phyloP scores from a whole-genome alignment of 2,888 invertebrate genomes.

The Pyrrhia umbra region DNA sequence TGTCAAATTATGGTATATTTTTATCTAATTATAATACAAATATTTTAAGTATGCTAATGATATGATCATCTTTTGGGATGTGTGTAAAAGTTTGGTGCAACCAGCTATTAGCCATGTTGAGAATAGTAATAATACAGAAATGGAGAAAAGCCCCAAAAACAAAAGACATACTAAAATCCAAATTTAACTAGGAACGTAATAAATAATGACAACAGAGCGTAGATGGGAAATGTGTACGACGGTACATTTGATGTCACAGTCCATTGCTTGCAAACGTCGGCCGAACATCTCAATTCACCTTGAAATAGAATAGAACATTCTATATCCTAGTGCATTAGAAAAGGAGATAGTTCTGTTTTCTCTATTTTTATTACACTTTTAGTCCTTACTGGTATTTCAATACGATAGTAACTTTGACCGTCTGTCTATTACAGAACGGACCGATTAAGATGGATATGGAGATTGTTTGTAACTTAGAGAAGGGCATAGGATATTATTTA shows the following conservation, averaged over 20 bases:
- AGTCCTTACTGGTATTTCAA: too few relatives aligned
- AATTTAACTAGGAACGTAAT: constrained; percentile 14
- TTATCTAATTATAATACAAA: too few relatives aligned
- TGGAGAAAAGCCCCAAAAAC: background rate
- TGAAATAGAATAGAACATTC: constrained; percentile 27
- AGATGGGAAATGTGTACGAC: constrained; percentile 36
- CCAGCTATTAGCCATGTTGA: too few relatives aligned
- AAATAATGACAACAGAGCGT: constrained; percentile 25
- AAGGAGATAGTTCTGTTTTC: background rate
- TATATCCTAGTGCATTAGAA: constrained; percentile 20
- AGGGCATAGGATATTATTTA: too few relatives aligned
- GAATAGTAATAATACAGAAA: background rate
- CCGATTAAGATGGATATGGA: too few relatives aligned
- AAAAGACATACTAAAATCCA: background rate
- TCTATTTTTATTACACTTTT: background rate
- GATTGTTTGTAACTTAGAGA: too few relatives aligned
- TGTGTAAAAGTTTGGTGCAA: too few relatives aligned
- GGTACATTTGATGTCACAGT: constrained; percentile 56
- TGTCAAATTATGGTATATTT: too few relatives aligned
- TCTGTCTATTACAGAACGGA: too few relatives aligned
- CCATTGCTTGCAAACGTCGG: constrained; percentile 61
- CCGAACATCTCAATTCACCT: constrained; percentile 65
- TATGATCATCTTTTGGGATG: too few relatives aligned
- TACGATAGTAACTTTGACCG: too few relatives aligned
- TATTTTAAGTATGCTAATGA: too few relatives aligned